A percentile compares a stretch with the other conserved stretches of the same genome.
Conservation (phyloP, 2,113 vertebrate species). For the Pluvianellus socialis region DNA sequence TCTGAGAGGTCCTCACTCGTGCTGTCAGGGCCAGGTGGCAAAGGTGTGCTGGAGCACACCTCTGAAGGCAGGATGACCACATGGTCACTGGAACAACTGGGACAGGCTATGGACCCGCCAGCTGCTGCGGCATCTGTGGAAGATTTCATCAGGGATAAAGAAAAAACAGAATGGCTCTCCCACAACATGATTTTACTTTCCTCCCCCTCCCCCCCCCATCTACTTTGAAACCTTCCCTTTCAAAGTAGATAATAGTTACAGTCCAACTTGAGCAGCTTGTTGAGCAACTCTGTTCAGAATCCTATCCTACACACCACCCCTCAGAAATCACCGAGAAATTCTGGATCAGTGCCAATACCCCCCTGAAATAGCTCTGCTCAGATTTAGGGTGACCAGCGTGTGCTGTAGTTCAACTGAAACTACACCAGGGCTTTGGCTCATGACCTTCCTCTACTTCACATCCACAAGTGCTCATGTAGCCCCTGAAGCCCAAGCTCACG, state of each 20-base stretch:
- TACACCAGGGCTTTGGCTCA: neutral
- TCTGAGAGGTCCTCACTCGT: slow-evolving; percentile 34
- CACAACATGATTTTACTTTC: neutral
- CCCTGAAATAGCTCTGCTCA: neutral
- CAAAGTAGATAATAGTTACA: neutral
- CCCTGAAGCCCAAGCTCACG: neutral
- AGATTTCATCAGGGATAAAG: neutral
- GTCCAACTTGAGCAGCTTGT: neutral
- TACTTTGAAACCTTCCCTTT: neutral
- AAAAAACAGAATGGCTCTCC: neutral
- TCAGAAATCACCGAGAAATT: neutral
- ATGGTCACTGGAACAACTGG: slow-evolving; percentile 87
- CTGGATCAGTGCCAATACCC: neutral
- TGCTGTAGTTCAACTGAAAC: neutral
- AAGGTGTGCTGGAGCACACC: slow-evolving; percentile 73
- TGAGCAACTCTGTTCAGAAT: neutral
- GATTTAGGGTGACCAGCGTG: neutral
- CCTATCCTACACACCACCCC: neutral
- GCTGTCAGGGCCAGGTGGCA: neutral
- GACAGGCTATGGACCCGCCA: slow-evolving; percentile 72
- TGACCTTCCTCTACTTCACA: neutral
- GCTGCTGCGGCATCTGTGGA: slow-evolving; percentile 7
- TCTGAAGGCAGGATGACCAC: slow-evolving; percentile 82
- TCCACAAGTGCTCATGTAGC: neutral
- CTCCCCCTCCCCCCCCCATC: too few species aligned